phyloP scores from a whole-genome alignment of 37 sponge, comb jelly and placozoan species.

The Amphimedon queenslandica region DNA sequence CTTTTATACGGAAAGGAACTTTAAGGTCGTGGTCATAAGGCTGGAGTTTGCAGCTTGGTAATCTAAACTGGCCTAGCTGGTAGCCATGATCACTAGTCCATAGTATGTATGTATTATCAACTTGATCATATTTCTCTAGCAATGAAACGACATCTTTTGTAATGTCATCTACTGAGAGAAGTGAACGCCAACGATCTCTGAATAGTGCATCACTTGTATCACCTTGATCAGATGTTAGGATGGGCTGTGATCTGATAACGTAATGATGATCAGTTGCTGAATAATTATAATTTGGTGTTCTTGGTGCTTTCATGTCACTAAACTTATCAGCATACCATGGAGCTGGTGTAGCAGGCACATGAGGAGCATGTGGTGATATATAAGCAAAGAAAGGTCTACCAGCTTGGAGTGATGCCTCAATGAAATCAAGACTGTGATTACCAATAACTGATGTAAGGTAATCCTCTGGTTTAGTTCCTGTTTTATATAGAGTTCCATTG shows the following conservation, averaged over 20 bases:
- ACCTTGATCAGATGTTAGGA: constrained; percentile 13
- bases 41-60: constrained; percentile 72
- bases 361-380: constrained; percentile 79
- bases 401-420: constrained; percentile 26
- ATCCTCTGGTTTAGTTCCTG: constrained; percentile 45
- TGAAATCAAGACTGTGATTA: constrained; percentile 43
- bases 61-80: constrained; percentile 71
- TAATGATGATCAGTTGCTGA: constrained; percentile 64
- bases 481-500: constrained; percentile 31
- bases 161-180: constrained; percentile 85
- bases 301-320: constrained; percentile 43
- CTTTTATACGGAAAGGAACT: constrained; percentile 56
- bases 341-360: constrained; percentile 79
- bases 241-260: constrained; percentile 52
- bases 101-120: constrained; percentile 65
- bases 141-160: constrained; percentile 28
- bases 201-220: constrained; percentile 52
- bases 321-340: constrained; percentile 64
- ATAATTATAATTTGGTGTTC: constrained; percentile 74
- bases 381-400: constrained; percentile 65
- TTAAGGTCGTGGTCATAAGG: constrained; percentile 76
- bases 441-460: constrained; percentile 74
- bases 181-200: constrained; percentile 55
- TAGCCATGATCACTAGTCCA: constrained; percentile 85
- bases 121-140: constrained; percentile 28